A percentile compares a stretch with the other conserved stretches of the same genome.
These are phyloP conservation scores for Entomyzon cyanotis DNA, from an alignment of 2,113 vertebrate genomes.

Conservation along the genomic window DNA sequence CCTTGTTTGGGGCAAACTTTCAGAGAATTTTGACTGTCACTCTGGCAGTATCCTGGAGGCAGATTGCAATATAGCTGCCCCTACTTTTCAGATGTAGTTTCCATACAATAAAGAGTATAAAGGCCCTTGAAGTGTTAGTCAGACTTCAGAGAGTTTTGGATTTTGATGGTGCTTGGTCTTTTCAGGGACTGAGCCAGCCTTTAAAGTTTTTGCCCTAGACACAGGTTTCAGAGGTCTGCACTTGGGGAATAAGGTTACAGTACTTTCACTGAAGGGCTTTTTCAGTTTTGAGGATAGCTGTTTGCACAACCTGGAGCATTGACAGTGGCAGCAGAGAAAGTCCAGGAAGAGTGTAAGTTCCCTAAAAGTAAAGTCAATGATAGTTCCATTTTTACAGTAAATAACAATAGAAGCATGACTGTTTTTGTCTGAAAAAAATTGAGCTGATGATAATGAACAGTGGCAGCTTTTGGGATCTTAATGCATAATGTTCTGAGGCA, in stretches of 20 bases:
- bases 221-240: not conserved
- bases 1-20: not conserved
- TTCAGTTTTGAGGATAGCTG: not conserved
- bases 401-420: not conserved
- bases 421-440: not conserved
- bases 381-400: not conserved
- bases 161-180: not conserved
- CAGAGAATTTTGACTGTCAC: not conserved
- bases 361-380: not conserved
- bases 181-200: not conserved
- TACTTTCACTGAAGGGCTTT: not conserved
- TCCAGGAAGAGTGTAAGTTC: not conserved
- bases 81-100: not conserved
- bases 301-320: not conserved
- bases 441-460: not conserved
- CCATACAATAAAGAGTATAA: not conserved
- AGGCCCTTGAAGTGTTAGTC: not conserved
- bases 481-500: not conserved
- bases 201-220: not conserved
- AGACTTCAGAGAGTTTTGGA: not conserved
- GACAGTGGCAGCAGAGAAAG: not conserved
- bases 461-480: not conserved
- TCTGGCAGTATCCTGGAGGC: not conserved
- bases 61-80: not conserved
- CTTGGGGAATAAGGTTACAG: not conserved